phyloP scores from a whole-genome alignment of 2,113 vertebrate genomes.

The Neodontobutis hainanensis region DNA sequence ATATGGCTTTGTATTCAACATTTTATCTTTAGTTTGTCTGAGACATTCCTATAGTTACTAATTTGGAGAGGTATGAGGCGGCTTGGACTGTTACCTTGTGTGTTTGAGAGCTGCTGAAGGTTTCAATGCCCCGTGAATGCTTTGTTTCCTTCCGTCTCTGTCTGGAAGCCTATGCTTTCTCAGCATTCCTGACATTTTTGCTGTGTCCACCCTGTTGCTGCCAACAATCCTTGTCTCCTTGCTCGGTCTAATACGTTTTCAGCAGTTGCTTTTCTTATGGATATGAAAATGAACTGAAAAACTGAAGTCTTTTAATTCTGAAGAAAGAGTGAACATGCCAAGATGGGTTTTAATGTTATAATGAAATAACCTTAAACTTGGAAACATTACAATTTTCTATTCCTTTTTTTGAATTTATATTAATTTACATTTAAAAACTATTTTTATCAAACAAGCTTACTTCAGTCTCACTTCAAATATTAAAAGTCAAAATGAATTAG shows the following conservation, averaged over 20 bases:
- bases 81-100: not conserved
- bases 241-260: conserved; percentile 44
- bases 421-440: not conserved
- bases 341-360: not conserved
- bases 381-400: not conserved
- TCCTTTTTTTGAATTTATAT: not conserved
- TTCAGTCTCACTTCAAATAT: not conserved
- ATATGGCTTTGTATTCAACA: not conserved
- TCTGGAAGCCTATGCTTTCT: conserved; percentile 62
- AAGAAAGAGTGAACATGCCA: conserved; percentile 22
- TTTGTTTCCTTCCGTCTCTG: conserved; percentile 50
- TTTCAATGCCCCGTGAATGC: conserved; percentile 32
- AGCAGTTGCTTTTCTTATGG: conserved; percentile 32
- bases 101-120: conserved; percentile 17
- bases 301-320: conserved; percentile 56
- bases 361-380: not conserved
- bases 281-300: conserved; percentile 49
- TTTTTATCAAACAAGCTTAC: not conserved
- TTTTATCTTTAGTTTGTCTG: not conserved
- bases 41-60: conserved; percentile 6
- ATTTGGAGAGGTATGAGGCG: conserved; percentile 21
- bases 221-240: conserved; percentile 66
- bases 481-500: not conserved
- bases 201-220: conserved; percentile 59
- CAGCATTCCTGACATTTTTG: conserved; percentile 79